These are phyloP conservation scores for Cryptocheilus praepositus DNA, from an alignment of 2,888 invertebrate genomes.

Conservation along the genomic window DNA sequence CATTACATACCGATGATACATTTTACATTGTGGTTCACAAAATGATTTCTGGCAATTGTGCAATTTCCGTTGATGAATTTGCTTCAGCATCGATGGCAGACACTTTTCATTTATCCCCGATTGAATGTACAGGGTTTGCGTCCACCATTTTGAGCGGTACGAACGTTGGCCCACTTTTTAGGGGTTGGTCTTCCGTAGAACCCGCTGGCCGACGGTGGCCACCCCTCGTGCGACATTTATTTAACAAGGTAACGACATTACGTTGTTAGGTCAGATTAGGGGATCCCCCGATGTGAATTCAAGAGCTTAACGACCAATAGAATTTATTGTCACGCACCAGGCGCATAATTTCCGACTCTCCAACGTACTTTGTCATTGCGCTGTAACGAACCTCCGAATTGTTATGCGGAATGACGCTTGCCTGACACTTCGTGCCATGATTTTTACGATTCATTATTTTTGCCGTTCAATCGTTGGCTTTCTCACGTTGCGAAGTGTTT, in stretches of 20 bases:
- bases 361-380: slow-evolving; percentile 38
- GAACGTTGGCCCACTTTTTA: slow-evolving; percentile 67
- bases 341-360: slow-evolving; percentile 52
- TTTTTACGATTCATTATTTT: background rate
- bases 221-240: slow-evolving; percentile 68
- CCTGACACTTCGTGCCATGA: background rate
- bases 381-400: slow-evolving; percentile 37
- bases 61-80: too few relatives aligned
- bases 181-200: slow-evolving; percentile 60
- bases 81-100: too few relatives aligned
- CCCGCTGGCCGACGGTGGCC: slow-evolving; percentile 49
- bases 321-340: slow-evolving; percentile 58
- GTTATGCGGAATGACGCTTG: background rate
- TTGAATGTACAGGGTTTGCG: slow-evolving; percentile 12
- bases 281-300: slow-evolving; percentile 61
- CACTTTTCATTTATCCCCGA: background rate
- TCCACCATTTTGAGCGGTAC: slow-evolving; percentile 65
- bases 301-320: slow-evolving; percentile 68
- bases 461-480: background rate
- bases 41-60: too few relatives aligned
- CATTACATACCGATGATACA: too few relatives aligned
- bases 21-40: too few relatives aligned
- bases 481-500: too few relatives aligned
- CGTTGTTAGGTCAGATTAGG: slow-evolving; percentile 66
- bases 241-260: slow-evolving; percentile 71